These are phyloP conservation scores for Drosophila nebulosa DNA, from an alignment of 1,140 invertebrate species.

Conservation along the genomic window DNA sequence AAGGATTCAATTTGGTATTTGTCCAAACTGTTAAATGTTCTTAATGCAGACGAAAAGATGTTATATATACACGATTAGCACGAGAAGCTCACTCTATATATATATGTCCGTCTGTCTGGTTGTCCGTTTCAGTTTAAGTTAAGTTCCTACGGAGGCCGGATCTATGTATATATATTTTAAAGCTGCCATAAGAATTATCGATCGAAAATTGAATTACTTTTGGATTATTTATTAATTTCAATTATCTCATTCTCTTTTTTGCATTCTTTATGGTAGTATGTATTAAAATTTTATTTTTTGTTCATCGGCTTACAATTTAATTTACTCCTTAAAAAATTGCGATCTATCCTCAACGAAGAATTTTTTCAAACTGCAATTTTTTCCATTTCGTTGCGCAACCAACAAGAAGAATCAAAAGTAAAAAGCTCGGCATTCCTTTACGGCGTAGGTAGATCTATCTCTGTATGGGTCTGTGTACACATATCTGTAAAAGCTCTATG, in stretches of 20 bases:
- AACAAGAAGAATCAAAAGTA: neutral
- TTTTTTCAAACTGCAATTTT: slow-evolving; percentile 81
- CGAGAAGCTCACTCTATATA: no score
- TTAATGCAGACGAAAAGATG: no score
- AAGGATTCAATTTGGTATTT: no score
- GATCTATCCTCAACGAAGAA: slow-evolving; percentile 81
- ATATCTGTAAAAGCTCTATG: slow-evolving; percentile 49
- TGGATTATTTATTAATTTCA: slow-evolving; percentile 28
- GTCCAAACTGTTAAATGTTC: no score
- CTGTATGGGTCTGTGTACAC: neutral
- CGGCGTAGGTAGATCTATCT: slow-evolving; percentile 62
- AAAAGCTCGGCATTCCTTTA: slow-evolving; percentile 73
- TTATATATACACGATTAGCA: no score
- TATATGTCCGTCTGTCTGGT: no score
- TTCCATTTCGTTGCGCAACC: slow-evolving; percentile 68
- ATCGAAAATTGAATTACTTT: slow-evolving; percentile 23
- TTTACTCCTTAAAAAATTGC: slow-evolving; percentile 80
- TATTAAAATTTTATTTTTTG: neutral
- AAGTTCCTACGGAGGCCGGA: no score
- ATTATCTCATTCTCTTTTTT: slow-evolving; percentile 25
- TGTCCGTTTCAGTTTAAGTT: no score
- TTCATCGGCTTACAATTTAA: slow-evolving; percentile 75
- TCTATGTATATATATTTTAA: no score
- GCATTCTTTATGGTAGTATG: slow-evolving; percentile 11
- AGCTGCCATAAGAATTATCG: no score